Conservation (phyloP, 1,140 invertebrate genomes). For the Nebria ingens region DNA sequence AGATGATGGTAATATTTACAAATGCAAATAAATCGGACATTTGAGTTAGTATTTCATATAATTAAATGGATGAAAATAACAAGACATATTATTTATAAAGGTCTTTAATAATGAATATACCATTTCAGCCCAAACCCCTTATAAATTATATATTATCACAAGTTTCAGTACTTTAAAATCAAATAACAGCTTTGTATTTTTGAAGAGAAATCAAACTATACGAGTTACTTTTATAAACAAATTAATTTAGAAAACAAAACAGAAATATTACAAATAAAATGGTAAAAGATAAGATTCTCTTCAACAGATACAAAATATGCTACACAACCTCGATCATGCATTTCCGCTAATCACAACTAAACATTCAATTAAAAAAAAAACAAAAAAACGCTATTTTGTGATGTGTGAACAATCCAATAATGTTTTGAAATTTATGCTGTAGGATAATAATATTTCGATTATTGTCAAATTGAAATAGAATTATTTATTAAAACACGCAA, state of each 20-base stretch:
- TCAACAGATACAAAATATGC: conserved; percentile 4
- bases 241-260: not conserved
- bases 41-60: no score
- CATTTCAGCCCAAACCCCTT: conserved; percentile 6
- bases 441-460: no score
- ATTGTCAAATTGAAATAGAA: no score
- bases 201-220: conserved; percentile 7
- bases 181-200: conserved; percentile 8
- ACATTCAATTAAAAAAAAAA: no score
- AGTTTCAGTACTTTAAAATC: conserved; percentile 8
- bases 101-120: conserved; percentile 7
- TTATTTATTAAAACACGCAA: no score
- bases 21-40: no score
- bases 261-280: not conserved
- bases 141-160: conserved; percentile 9
- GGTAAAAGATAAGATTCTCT: not conserved
- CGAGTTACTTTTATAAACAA: not conserved
- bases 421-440: no score
- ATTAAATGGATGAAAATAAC: not conserved
- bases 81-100: not conserved
- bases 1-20: no score
- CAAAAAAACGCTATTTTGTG: no score
- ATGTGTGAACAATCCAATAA: no score
- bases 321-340: conserved; percentile 5
- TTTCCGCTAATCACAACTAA: not conserved